Conservation (phyloP, 53 echinoderm and acorn worm species). For the Actinopyga echinites region DNA sequence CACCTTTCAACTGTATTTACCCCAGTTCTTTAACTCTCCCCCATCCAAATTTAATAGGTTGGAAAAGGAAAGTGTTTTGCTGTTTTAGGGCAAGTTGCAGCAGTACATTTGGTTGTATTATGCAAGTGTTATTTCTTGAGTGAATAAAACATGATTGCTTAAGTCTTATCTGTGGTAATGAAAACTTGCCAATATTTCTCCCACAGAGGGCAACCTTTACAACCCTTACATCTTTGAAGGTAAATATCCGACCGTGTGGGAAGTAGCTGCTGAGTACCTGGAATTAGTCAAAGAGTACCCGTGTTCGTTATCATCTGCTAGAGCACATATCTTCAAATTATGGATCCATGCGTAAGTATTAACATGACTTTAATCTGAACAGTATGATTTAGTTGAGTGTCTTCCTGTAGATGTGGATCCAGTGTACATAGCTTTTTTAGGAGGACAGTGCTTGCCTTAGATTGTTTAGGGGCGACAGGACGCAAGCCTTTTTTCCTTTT, state of each 20-base stretch:
- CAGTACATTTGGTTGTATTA: too few species aligned
- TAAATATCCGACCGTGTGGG: constrained; percentile 77
- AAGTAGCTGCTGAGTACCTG: constrained; percentile 74
- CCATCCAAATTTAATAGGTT: too few species aligned
- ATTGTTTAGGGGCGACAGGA: too few species aligned
- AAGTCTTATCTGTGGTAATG: not conserved
- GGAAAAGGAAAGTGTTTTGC: too few species aligned
- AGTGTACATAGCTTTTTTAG: too few species aligned
- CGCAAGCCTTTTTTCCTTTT: too few species aligned
- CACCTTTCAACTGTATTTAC: too few species aligned
- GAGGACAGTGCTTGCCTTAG: too few species aligned
- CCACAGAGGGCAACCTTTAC: constrained; percentile 87
- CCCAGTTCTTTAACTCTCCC: too few species aligned
- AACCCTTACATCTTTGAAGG: constrained; percentile 94
- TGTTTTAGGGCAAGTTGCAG: too few species aligned
- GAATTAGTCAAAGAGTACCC: constrained; percentile 79
- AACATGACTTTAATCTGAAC: not conserved
- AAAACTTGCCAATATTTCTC: not conserved
- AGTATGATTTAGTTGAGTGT: not conserved
- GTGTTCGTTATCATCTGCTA: constrained; percentile 71
- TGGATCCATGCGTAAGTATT: constrained; percentile 82
- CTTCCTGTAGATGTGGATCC: not conserved
- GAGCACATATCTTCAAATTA: constrained; percentile 90
- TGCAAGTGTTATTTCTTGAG: too few species aligned
- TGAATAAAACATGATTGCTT: too few species aligned